Base-by-base conservation (phyloP, 2,888 invertebrate genomes). In the Thumatha senex region DNA sequence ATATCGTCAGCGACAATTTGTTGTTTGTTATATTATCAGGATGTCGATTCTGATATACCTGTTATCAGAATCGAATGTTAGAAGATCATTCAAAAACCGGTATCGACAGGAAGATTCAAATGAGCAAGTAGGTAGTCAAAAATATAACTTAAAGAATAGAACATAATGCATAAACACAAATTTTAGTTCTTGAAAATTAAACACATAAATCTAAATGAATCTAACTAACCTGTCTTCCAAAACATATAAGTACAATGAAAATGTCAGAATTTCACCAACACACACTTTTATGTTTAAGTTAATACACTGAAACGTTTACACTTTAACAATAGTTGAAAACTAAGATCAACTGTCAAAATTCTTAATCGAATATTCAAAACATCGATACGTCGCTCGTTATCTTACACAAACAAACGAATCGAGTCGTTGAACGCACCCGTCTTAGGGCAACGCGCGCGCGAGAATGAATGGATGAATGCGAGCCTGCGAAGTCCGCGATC, bases 361-460 rank as follows among this genome's bases (percentile, higher is more conserved):
- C 59, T 50, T 48, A 56, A 58, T 67, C 70, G 70, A 75, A 67
- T 64, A 55, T 54, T 43, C 63, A 64, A 58, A 67, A 74, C 72
- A 76, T 80, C 80, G 80, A 81, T 76, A 72, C 59, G 63, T 70
- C 67, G 67, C 60, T 61, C 8, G 31, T 31, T 31, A 31, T 31
- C 31, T 1, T 2, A 31, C 29, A 60, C 54, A 58, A 36, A 59
- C 64, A 41, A 63, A 48, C 56, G 56, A 66, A 60, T 72, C 62
- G 65, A 68, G 67, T 72, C 69, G 70, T 61, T 63, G 54, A 64
- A 80, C 76, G 72, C 86, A 78, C 70, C 85, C 86, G 81, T 63
- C 77, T 65, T 75, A 70, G 65, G 63, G 77, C 74, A 77, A 72
- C 78, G 84, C 86, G 75, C 76, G 77, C 80, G 80, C 84, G 78